phyloP scores from a whole-genome alignment of 2,797 vertebrate species.

The Sebastes itinus region DNA sequence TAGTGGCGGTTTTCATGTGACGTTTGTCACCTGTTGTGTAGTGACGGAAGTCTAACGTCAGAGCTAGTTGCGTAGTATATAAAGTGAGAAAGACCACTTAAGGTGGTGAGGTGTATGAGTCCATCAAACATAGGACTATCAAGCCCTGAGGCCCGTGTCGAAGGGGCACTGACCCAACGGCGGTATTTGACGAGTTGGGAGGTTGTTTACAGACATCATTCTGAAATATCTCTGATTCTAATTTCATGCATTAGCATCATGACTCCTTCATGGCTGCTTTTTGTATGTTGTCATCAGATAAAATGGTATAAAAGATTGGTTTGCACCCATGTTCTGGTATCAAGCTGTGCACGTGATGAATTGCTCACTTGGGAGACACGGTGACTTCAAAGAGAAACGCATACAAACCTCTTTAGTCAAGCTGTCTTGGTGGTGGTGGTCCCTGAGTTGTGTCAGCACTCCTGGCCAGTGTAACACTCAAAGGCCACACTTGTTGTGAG shows the following conservation, averaged over 20 bases:
- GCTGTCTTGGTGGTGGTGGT: slow-evolving; percentile 21
- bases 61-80: too few relatives aligned
- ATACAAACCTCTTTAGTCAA: slow-evolving; percentile 16
- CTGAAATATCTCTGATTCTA: background rate
- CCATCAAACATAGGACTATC: too few relatives aligned
- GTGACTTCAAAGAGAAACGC: slow-evolving; percentile 14
- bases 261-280: background rate
- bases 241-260: background rate
- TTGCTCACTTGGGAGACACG: background rate
- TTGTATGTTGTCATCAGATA: background rate
- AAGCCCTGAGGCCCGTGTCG: too few relatives aligned
- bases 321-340: background rate
- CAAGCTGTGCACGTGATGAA: slow-evolving; percentile 17
- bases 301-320: background rate
- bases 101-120: too few relatives aligned
- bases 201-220: background rate
- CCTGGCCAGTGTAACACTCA: slow-evolving; percentile 16
- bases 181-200: too few relatives aligned
- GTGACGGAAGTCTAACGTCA: too few relatives aligned
- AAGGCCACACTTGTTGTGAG: slow-evolving; percentile 47
- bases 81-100: too few relatives aligned
- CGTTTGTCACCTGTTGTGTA: too few relatives aligned
- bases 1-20: too few relatives aligned
- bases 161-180: too few relatives aligned
- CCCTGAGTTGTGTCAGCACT: slow-evolving; percentile 32